phyloP scores from a whole-genome alignment of 2,797 vertebrate genomes.

The Scarus forsteni region DNA sequence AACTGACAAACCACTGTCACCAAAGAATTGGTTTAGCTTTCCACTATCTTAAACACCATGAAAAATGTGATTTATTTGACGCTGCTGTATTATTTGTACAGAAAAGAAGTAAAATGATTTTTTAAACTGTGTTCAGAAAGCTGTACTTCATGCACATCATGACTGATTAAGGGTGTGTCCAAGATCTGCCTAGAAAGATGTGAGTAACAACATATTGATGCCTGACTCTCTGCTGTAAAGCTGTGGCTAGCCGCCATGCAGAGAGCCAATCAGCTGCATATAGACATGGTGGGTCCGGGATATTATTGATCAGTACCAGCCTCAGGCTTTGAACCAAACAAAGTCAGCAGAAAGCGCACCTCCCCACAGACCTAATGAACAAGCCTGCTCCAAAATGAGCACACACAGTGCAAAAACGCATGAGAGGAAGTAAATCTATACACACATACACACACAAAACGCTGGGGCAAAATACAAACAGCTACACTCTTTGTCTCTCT shows the following conservation, averaged over 20 bases:
- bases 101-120: background rate
- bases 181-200: constrained; percentile 31
- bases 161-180: constrained; percentile 34
- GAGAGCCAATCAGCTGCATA: constrained; percentile 54
- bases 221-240: constrained; percentile 51
- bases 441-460: constrained; percentile 10
- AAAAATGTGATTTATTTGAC: constrained; percentile 2
- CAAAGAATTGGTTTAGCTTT: constrained; percentile 12
- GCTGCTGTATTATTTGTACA: constrained; percentile 11
- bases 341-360: constrained; percentile 77
- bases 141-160: constrained; percentile 17
- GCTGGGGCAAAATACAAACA: constrained; percentile 15
- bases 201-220: constrained; percentile 48
- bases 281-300: constrained; percentile 56
- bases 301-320: constrained; percentile 72
- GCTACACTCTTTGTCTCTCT: constrained; percentile 10
- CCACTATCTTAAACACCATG: background rate
- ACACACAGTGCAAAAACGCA: constrained; percentile 47
- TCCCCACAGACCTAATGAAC: constrained; percentile 73
- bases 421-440: constrained; percentile 49
- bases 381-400: constrained; percentile 56
- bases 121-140: constrained; percentile 2
- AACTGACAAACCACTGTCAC: constrained; percentile 22
- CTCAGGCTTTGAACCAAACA: constrained; percentile 66
- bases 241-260: constrained; percentile 43